A percentile compares a stretch with the other conserved stretches of the same genome.
Evolutionary conservation across 2,797 vertebrate species (phyloP).

Genomic region (Lacerta viridis): DNA sequence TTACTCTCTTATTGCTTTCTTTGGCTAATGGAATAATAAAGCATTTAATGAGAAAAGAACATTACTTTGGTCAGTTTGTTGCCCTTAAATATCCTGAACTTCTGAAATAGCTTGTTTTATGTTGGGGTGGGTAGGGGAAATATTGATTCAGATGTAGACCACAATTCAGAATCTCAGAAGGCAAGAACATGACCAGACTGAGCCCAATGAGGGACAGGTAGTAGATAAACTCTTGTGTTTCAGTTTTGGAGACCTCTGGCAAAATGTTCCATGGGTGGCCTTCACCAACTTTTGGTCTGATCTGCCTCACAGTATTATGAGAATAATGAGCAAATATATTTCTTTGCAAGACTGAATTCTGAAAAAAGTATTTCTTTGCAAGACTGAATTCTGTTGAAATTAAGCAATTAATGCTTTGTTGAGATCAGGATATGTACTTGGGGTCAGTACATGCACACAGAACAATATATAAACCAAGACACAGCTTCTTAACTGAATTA

Average conservation of each 20-base stretch:
- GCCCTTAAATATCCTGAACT: conserved; percentile 58
- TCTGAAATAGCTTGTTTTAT: conserved; percentile 61
- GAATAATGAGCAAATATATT: conserved; percentile 5
- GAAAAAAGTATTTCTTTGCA: not conserved
- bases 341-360: not conserved
- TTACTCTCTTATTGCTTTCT: conserved; percentile 39
- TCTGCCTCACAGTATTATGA: not conserved
- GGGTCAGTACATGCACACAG: not conserved
- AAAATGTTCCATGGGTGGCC: not conserved
- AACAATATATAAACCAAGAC: not conserved
- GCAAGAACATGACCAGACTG: not conserved
- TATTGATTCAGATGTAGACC: not conserved
- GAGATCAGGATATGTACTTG: not conserved
- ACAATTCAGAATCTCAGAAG: not conserved
- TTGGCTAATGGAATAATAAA: conserved; percentile 53
- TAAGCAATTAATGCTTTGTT: not conserved
- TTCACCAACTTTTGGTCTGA: not conserved
- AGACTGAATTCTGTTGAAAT: conserved; percentile 5
- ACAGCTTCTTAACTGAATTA: not conserved
- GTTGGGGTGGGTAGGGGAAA: not conserved
- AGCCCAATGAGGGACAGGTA: not conserved
- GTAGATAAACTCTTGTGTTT: not conserved
- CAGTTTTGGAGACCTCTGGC: not conserved
- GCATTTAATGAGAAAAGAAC: conserved; percentile 51
- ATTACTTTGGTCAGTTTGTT: conserved; percentile 54